A percentile compares a stretch with the other conserved stretches of the same genome.
phyloP scores from a whole-genome alignment of 2,113 vertebrate genomes.

The Sula dactylatra region DNA sequence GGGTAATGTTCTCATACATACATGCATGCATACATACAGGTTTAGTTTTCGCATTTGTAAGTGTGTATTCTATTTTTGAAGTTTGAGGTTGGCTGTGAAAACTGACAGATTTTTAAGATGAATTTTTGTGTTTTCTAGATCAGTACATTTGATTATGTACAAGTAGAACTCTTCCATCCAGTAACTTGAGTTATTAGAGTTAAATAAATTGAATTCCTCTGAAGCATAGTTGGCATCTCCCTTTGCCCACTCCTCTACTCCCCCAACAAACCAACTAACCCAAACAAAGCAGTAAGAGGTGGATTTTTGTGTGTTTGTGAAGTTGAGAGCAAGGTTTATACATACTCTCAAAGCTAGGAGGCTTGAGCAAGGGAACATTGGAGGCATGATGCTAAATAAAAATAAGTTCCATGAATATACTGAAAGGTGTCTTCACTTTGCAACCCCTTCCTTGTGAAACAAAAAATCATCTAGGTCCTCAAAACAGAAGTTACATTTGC shows the following conservation, averaged over 20 bases:
- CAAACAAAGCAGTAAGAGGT: not conserved
- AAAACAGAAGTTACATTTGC: not conserved
- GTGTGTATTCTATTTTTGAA: not conserved
- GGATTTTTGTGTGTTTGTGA: not conserved
- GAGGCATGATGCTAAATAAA: not conserved
- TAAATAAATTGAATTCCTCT: not conserved
- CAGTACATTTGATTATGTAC: not conserved
- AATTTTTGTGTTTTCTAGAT: not conserved
- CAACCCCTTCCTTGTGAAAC: not conserved
- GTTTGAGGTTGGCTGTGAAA: not conserved
- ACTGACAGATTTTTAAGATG: not conserved
- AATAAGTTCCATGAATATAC: not conserved
- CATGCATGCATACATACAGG: not conserved
- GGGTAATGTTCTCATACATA: not conserved
- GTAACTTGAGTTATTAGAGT: not conserved
- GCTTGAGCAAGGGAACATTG: not conserved
- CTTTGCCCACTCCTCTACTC: not conserved
- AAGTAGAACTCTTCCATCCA: not conserved
- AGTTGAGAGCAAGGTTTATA: not conserved
- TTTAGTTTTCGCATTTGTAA: not conserved
- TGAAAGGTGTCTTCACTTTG: not conserved
- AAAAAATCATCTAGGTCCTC: not conserved
- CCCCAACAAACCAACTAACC: not conserved
- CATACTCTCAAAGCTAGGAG: not conserved
- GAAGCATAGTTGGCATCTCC: not conserved